These are phyloP conservation scores for Hyperoodon ampullatus DNA, from an alignment of 2,113 vertebrate species.

Conservation along the genomic window DNA sequence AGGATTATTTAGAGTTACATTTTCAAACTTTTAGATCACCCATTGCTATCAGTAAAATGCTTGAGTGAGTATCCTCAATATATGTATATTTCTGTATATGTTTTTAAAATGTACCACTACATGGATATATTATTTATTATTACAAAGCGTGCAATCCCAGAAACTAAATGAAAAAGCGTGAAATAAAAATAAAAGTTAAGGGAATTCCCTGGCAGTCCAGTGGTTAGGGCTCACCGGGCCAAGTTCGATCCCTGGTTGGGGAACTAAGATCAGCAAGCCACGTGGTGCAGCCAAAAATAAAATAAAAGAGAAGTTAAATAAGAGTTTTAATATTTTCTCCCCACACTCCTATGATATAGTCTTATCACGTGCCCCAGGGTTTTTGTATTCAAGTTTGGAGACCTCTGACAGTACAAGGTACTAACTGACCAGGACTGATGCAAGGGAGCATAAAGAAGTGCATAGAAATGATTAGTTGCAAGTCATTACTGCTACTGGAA, in stretches of 20 bases:
- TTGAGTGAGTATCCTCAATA: neutral
- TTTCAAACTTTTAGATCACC: constrained; percentile 45
- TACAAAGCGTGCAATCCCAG: neutral
- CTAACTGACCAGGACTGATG: neutral
- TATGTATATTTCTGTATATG: neutral
- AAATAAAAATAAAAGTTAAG: constrained; percentile 20
- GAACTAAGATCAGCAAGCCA: neutral
- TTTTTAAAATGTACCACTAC: neutral
- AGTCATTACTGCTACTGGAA: neutral
- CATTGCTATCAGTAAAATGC: constrained; percentile 12
- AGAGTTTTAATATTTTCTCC: constrained; percentile 23
- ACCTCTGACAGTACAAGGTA: neutral
- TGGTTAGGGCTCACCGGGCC: neutral
- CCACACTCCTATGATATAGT: neutral
- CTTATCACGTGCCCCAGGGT: neutral
- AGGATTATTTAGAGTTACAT: constrained; percentile 37
- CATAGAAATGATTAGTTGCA: neutral
- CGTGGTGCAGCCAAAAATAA: neutral
- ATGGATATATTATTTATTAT: neutral
- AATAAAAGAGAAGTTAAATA: constrained; percentile 28
- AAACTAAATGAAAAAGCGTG: constrained; percentile 16
- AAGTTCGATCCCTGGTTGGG: neutral
- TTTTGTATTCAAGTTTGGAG: constrained; percentile 32
- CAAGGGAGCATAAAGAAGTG: neutral
- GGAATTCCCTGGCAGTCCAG: neutral